Base-by-base conservation (phyloP, 2,797 vertebrate genomes). In the Carduelis carduelis region DNA sequence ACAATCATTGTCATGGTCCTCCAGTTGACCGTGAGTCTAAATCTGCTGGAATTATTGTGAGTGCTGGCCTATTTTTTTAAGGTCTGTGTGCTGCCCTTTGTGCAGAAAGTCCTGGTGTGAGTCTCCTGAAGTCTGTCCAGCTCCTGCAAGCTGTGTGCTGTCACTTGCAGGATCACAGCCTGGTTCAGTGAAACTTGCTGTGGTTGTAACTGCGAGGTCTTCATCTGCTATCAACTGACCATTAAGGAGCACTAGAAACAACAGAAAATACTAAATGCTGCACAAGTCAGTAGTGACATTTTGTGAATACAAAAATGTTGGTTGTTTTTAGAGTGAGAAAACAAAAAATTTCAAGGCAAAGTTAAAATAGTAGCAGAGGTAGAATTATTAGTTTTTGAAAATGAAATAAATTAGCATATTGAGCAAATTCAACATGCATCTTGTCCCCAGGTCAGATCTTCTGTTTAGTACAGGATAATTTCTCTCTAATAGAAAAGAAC, bases 341-440 rank as follows among this genome's bases (percentile, higher is more conserved):
- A 28, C 12, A 77, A 70, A 65, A 64, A 79, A 50, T 24, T 5
- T 35, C 28, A 72, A 88, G 61, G 12, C 18, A 32, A 70, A 81
- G n/a, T 68, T 28, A 47, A 80, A 86, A 78, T 18, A 75, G 11
- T 44, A 46, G n/a, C 43, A 77, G 37, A 16, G 11, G 12, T 69
- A 26, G 27, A 89, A 69, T 26, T 61, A 43, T 64, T 74, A 60
- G 55, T 49, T 43, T 81, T 69, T 75, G 49, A 74, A 95, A 94
- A 61, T 39, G 2, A 85, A 94, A 34, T 59, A 39, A 87, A 49
- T 78, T 32, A 53, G 24, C 6, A 5, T 22, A 8, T n/a, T 57
- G 26, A 72, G 19, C 16, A 84, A 83, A 80, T 27, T 20, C 49
- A 53, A 4, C 2, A 0, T 34, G 9, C 10, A 53, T 55, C 69